These are phyloP conservation scores for Allygus modestus DNA, from an alignment of 2,888 invertebrate species.

Conservation along the genomic window DNA sequence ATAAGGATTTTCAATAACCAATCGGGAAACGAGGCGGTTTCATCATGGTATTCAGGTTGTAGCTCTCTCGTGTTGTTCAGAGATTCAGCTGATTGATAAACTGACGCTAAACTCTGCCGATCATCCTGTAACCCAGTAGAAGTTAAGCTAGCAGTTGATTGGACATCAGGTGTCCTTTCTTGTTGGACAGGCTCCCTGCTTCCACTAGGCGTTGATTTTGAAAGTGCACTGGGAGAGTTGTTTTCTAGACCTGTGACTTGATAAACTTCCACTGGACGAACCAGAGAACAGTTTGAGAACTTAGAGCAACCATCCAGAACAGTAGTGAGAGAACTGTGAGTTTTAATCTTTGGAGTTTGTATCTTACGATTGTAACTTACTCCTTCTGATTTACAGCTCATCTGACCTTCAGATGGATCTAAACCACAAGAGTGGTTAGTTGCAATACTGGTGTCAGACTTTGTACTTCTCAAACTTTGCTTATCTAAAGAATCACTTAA, in stretches of 20 bases:
- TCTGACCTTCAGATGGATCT: background rate
- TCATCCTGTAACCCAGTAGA: background rate
- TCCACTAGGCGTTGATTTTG: background rate
- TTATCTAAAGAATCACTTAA: background rate
- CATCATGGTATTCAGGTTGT: background rate
- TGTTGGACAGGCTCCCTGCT: background rate
- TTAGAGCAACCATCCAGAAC: slow-evolving; percentile 39
- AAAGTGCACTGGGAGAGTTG: background rate
- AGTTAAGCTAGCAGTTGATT: background rate
- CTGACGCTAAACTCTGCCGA: background rate
- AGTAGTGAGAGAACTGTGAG: slow-evolving; percentile 3
- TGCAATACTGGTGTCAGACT: slow-evolving; percentile 21
- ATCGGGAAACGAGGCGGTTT: background rate
- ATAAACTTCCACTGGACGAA: slow-evolving; percentile 18
- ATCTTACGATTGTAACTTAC: background rate
- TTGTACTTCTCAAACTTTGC: slow-evolving; percentile 13
- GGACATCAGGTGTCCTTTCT: background rate
- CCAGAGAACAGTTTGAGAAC: slow-evolving; percentile 34
- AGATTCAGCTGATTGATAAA: slow-evolving; percentile 33
- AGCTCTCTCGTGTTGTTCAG: background rate
- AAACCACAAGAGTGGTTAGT: background rate
- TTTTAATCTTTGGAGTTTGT: background rate
- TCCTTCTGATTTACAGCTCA: background rate
- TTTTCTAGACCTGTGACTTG: background rate
- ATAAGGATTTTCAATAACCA: slow-evolving; percentile 14